phyloP scores from a whole-genome alignment of 2,888 invertebrate species.

The Stenichneumon culpator region DNA sequence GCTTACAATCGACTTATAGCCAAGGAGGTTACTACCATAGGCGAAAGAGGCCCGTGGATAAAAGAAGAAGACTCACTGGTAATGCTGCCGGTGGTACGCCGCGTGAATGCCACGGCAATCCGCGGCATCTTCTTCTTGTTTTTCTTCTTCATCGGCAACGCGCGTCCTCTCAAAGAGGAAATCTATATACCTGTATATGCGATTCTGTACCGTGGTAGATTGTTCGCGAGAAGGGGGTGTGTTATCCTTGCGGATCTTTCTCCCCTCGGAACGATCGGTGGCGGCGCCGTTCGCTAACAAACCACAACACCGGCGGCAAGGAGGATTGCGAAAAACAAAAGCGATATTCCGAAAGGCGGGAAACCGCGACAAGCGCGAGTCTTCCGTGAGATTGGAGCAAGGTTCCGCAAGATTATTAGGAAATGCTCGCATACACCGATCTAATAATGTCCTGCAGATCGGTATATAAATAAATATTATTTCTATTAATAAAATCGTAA shows the following conservation, averaged over 20 bases:
- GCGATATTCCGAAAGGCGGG: constrained; percentile 40
- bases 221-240: constrained; percentile 59
- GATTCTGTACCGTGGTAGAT: constrained; percentile 19
- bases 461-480: too few relatives aligned
- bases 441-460: too few relatives aligned
- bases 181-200: constrained; percentile 35
- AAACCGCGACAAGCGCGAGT: constrained; percentile 13
- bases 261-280: constrained; percentile 50
- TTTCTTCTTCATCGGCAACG: constrained; percentile 53
- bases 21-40: constrained; percentile 3
- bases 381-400: background rate
- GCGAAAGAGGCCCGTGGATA: constrained; percentile 33
- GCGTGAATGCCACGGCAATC: constrained; percentile 60
- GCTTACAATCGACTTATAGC: constrained; percentile 14
- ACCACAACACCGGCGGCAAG: constrained; percentile 42
- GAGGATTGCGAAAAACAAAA: constrained; percentile 60
- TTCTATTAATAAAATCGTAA: too few relatives aligned
- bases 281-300: constrained; percentile 56
- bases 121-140: constrained; percentile 49
- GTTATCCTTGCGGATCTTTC: constrained; percentile 67
- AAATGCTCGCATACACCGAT: background rate
- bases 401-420: background rate
- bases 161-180: constrained; percentile 63
- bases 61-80: constrained; percentile 35
- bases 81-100: constrained; percentile 59